Evolutionary conservation across 2,888 invertebrate genomes (phyloP), one percentile per base, ranked within the genome.

Genomic region (Callyntrura guangdongensis): DNA sequence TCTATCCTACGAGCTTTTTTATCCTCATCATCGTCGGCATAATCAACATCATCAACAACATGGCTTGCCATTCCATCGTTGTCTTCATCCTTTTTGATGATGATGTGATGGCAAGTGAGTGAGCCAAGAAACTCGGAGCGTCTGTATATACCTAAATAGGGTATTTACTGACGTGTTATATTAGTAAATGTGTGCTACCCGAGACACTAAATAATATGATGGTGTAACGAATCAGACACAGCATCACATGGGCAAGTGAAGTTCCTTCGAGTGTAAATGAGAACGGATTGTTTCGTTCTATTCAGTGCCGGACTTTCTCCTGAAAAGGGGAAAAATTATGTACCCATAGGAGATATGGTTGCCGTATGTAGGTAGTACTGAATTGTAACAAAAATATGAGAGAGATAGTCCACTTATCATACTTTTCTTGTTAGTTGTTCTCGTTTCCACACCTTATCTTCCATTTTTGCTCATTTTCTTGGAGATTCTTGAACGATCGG

Each of bases 201-300:
- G 9, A 17, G 1, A 17, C 61, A 69, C 64, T 69, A 9, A n/a
- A 22, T 36, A 36, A 45, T 69, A 9, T 69, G 3, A 4, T 64
- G 14, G 17, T 4, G 25, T 25, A 64, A 14, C 27, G 27, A 67
- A 14, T 49, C 12, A 74, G 20, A 17, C 47, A 74, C 22, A 47
- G 20, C 49, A 27, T 74, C 49, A 74, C 49, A 74, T 20, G 49
- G 49, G 49, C 49, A 47, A 77, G 49, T 22, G 9, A 77, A 25
- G 53, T 56, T 77, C 53, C 25, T 14, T 82, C 69, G 22, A 27
- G 83, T 83, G 69, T 67, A 83, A 83, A 67, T 49, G 83, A 47
- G 64, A 61, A 83, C 45, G 83, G 27, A 69, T 69, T 69, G 83
- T 67, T 67, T 17, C 12, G 0, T 36, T 36, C 36, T 69, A 17